Evolutionary conservation across 2,113 vertebrate species (phyloP).

Genomic region (Trogon surrucura): DNA sequence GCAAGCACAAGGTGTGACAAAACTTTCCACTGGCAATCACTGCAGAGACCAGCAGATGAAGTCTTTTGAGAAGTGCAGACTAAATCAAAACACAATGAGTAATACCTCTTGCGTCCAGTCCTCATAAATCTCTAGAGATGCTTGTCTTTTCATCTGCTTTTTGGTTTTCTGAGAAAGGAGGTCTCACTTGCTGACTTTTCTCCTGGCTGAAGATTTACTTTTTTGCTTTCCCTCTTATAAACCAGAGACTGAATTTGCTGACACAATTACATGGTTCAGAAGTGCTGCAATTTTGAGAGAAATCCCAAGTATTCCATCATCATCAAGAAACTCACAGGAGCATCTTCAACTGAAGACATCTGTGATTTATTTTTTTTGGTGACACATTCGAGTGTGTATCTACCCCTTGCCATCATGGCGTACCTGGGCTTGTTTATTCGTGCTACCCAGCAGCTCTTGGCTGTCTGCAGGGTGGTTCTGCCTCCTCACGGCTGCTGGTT

Average conservation of each 20-base stretch:
- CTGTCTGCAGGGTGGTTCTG: background rate
- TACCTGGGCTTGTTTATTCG: background rate
- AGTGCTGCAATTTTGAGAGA: background rate
- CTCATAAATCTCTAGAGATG: background rate
- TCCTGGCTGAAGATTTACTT: background rate
- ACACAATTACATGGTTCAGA: background rate
- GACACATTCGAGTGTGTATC: background rate
- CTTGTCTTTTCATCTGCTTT: background rate
- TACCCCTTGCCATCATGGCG: rapidly evolving
- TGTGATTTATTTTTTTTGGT: background rate
- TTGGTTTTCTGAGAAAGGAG: background rate
- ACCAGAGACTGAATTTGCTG: background rate
- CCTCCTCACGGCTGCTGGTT: slow-evolving; percentile 33
- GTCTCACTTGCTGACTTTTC: background rate
- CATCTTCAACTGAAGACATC: background rate
- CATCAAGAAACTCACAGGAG: background rate
- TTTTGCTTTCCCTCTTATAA: background rate
- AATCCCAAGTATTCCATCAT: background rate
- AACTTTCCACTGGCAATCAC: background rate
- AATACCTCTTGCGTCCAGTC: background rate
- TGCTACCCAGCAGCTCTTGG: background rate
- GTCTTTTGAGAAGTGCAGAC: background rate
- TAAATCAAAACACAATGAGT: background rate
- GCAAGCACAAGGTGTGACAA: background rate
- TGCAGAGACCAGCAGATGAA: slow-evolving; percentile 9